Evolutionary conservation across 2,113 vertebrate genomes (phyloP), one percentile per base, ranked within the genome.

Genomic region (Myodes glareolus): DNA sequence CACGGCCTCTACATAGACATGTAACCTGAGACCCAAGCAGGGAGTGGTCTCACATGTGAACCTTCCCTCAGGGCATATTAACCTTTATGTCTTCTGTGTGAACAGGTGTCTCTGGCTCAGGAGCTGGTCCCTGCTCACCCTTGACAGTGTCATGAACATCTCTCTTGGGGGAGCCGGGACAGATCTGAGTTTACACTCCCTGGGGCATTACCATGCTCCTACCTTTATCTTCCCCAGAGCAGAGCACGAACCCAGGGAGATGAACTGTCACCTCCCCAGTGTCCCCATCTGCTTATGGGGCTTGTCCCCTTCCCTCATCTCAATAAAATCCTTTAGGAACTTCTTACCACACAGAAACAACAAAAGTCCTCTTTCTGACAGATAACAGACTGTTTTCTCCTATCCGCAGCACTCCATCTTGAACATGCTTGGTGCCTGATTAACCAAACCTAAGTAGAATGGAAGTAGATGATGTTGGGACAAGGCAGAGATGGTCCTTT

Each of bases 131-230:
- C 47, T 55, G 0, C 8, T 31, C 8, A 45, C 6, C 82, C 27
- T 0, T 5, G 0, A 3, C 29, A 12, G 3, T 31, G 4, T 45
- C 0, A 0, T n/a, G n/a, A 2, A 16, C 47, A 58, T 23, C 55
- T 33, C n/a, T 33, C 80, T 39, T 58, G 9, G 2, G 1, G 36
- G 23, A n/a, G 6, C 12, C 23, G 19, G 70, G 39, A 14, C 17
- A 36, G 17, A 19, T 12, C 8, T 16, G 11, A 33, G 17, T 52
- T 47, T 47, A 21, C 7, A 63, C 3, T 31, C 7, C 36, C 2
- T 5, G 7, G 55, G 55, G 55, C 16, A 58, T 58, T 6, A 47
- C 1, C n/a, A 29, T 0, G 55, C 6, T 36, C 67, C 45, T 11
- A 0, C 8, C 39, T 36, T 25, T 36, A 5, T 7, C 16, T 21